These are phyloP conservation scores for Polymixis lichenea DNA, from an alignment of 2,888 invertebrate species.

Conservation along the genomic window DNA sequence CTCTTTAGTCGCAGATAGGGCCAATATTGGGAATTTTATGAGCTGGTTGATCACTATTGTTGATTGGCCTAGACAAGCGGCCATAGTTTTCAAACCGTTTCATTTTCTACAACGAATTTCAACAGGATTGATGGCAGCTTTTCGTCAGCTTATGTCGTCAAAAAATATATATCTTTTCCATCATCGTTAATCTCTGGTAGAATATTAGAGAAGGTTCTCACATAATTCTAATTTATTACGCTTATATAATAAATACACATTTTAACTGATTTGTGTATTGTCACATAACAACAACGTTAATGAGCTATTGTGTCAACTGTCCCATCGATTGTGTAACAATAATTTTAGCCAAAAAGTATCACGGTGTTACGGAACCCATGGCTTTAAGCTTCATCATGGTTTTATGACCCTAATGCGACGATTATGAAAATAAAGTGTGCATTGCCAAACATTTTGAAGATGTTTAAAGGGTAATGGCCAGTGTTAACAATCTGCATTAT, in stretches of 20 bases:
- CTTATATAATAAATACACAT: too few species aligned
- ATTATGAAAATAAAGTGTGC: not conserved
- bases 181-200: too few species aligned
- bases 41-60: too few species aligned
- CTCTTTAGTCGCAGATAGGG: too few species aligned
- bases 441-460: constrained; percentile 14
- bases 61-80: too few species aligned
- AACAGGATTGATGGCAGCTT: too few species aligned
- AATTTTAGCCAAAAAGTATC: constrained; percentile 12
- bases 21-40: too few species aligned
- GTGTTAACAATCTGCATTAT: not conserved
- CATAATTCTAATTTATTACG: not conserved
- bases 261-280: not conserved
- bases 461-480: not conserved
- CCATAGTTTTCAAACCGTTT: too few species aligned
- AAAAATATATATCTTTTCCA: too few species aligned
- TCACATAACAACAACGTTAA: not conserved
- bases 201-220: not conserved
- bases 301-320: constrained; percentile 24
- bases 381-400: constrained; percentile 16
- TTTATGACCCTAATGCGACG: constrained; percentile 3
- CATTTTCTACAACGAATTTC: too few species aligned
- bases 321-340: constrained; percentile 35
- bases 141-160: too few species aligned
- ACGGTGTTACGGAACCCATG: constrained; percentile 32